A percentile compares a stretch with the other conserved stretches of the same genome.
phyloP scores from a whole-genome alignment of 2,113 vertebrate species.

The Odontesthes bonariensis region DNA sequence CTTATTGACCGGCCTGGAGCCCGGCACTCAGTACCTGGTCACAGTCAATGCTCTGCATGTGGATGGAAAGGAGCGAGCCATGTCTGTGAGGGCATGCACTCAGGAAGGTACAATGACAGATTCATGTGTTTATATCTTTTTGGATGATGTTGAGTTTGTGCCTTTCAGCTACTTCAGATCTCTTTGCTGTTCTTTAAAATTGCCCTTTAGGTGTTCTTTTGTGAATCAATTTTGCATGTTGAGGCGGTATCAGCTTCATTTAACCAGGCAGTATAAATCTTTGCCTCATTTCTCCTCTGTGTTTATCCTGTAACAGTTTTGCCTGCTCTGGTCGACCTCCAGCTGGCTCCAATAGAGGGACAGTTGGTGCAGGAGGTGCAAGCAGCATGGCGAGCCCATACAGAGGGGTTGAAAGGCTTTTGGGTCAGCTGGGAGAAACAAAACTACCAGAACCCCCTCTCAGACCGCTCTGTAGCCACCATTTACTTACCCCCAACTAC shows the following conservation, averaged over 20 bases:
- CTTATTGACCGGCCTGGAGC: slow-evolving; percentile 82
- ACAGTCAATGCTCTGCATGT: slow-evolving; percentile 87
- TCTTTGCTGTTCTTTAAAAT: neutral
- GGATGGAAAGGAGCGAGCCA: slow-evolving; percentile 84
- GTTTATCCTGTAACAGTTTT: slow-evolving; percentile 35
- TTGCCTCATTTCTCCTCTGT: neutral
- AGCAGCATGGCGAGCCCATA: slow-evolving; percentile 75
- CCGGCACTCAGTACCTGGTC: slow-evolving; percentile 88
- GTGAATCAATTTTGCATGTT: neutral
- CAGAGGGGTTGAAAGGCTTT: slow-evolving; percentile 79
- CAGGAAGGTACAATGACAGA: slow-evolving; percentile 74
- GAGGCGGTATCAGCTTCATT: neutral
- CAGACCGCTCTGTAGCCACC: slow-evolving; percentile 29
- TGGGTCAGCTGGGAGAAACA: slow-evolving; percentile 81
- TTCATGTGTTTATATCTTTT: neutral
- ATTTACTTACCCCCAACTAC: slow-evolving; percentile 67
- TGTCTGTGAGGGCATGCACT: slow-evolving; percentile 91
- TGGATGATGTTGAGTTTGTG: neutral
- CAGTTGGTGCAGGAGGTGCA: slow-evolving; percentile 68
- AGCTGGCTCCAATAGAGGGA: slow-evolving; percentile 45
- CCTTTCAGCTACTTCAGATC: too few species aligned
- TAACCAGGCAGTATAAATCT: neutral
- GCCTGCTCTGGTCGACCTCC: slow-evolving; percentile 68
- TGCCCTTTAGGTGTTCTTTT: neutral
- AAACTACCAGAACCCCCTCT: neutral